Evolutionary conservation across 1,140 invertebrate genomes (phyloP).

Genomic region (Apis mellifera): Amel_HAv3.1 CM009933.2:3854501-3855000

Average conservation of each 20-base stretch:
- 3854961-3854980: no score
- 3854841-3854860: constrained; percentile 64
- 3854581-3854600: not conserved
- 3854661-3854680: constrained; percentile 76
- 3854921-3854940: no score
- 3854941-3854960: no score
- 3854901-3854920: no score
- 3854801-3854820: constrained; percentile 35
- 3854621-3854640: constrained; percentile 67
- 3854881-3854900: no score
- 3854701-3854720: constrained; percentile 59
- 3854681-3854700: constrained; percentile 74
- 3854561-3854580: constrained; percentile 49
- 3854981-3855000: no score
- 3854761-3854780: constrained; percentile 64
- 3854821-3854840: constrained; percentile 68
- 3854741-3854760: constrained; percentile 59
- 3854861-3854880: no score
- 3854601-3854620: constrained; percentile 30
- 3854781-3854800: constrained; percentile 58
- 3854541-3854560: not conserved
- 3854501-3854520: no score
- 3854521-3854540: no score
- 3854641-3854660: constrained; percentile 76
- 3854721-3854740: constrained; percentile 53